A percentile compares a stretch with the other conserved stretches of the same genome.
phyloP scores from a whole-genome alignment of 2,797 vertebrate genomes.

The Anabacerthia variegaticeps region DNA sequence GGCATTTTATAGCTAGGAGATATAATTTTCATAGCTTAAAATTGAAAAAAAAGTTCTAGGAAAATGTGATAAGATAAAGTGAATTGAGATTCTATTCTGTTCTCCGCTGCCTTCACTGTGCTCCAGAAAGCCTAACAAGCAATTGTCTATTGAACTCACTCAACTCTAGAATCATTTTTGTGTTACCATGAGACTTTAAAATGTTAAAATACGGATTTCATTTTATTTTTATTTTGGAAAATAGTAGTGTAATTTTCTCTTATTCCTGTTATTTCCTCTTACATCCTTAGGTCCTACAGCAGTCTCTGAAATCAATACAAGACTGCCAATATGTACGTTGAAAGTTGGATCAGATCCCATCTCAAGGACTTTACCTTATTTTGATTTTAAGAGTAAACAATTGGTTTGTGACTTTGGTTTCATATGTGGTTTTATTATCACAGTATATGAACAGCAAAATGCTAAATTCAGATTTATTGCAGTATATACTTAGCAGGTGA shows the following conservation, averaged over 20 bases:
- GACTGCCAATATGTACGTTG: neutral
- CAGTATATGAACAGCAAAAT: neutral
- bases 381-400: neutral
- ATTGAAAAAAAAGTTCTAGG: neutral
- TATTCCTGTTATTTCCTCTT: neutral
- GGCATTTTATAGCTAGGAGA: neutral
- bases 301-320: neutral
- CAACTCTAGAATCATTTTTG: neutral
- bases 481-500: neutral
- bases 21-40: neutral
- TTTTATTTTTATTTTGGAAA: neutral
- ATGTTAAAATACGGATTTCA: neutral
- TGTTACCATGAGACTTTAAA: neutral
- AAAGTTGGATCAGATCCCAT: neutral
- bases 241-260: neutral
- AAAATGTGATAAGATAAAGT: neutral
- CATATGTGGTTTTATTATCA: neutral
- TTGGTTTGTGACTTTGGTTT: neutral
- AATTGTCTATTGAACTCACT: neutral
- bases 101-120: neutral
- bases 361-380: neutral
- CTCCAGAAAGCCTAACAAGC: neutral
- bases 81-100: neutral
- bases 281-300: neutral
- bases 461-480: neutral